Evolutionary conservation across 2,797 vertebrate species (phyloP), one percentile per base, ranked within the genome.

Genomic region (Syngnathus acus): DNA sequence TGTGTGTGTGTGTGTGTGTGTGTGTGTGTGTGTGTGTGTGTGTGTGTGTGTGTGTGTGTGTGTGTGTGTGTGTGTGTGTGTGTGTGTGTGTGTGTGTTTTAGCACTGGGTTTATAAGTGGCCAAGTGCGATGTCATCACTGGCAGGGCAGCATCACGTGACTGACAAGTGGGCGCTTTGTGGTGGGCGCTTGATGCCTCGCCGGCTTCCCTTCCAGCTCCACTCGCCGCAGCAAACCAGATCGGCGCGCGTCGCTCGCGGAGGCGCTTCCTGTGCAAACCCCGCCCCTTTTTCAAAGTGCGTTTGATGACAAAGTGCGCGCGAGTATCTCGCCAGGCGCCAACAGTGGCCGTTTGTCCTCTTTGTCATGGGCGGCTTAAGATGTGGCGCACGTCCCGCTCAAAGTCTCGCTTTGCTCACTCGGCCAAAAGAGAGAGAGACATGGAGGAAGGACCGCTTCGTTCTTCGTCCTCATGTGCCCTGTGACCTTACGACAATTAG

Each of bases 381-480:
- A 92, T 92, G 88, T 87, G 86, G 72, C 89, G 89, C 91, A 92
- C 90, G 90, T 91, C 87, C 84, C 75, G 87, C 84, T 86, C 84
- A 89, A 90, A 91, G 90, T 92, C 90, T 85, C 91, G 84, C 79
- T 86, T 89, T 72, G 78, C 59, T 73, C 38, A 7, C 37, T n/a
- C 53, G 11, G 5, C 21, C 53, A 32, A 26, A 55, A 32, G 7
- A 53, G 53, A 54, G 53, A 11, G 53, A 26, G 53, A 57, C 13
- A 55, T 11, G 13, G 23, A 16, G 11, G 26, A 37, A 32, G 32
- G 32, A 37, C 13, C 1, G 14, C 13, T 9, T 32, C 26, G 3
- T 57, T 57, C 26, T 57, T 37, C 16, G 26, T 37, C 55, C 26
- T 16, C 1, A 32, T 37, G 55, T 47, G 45, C 16, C 45, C 45